Evolutionary conservation across 2,113 vertebrate species (phyloP), one percentile per base, ranked within the genome.

Genomic region (Etia nguti): DNA sequence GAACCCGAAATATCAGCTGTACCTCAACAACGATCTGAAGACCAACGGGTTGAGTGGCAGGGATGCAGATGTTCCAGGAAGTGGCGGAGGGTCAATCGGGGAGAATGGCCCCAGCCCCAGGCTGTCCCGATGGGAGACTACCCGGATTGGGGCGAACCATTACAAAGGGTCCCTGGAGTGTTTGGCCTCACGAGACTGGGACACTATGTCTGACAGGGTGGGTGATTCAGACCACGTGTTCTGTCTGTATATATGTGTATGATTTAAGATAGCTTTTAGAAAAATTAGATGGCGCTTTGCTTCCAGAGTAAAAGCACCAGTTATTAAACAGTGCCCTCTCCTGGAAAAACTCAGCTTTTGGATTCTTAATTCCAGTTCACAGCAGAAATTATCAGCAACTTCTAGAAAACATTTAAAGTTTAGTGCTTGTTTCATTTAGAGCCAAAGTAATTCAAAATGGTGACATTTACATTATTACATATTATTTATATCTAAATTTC

Each of bases 1-100:
- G 18, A 97, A 90, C 92, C 95, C 96, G 0, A 97, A 95, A 59
- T 97, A 96, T 91, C 95, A 97, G 90, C 94, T 96, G 80, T 95
- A 84, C 84, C 91, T 96, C 38, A 90, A 85, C 85, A 88, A 94
- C 3, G 88, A 91, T 1, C 18, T 88, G 13, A 92, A 43, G 84
- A 92, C 52, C 81, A 95, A 95, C 8, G 94, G 95, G 55, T 50
- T 91, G 43, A 92, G 93, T 31, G 22, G 89, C 86, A 85, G 82
- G 79, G 92, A 94, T 29, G 56, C 90, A 43, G 88, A 95, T 31
- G 89, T 93, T 18, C 89, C 79, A 1, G 91, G 90, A 65, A 81
- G 81, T n/a, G 20, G 82, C 15, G 36, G 84, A 4, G 86, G 86
- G 48, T 41, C 70, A 1, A 1, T 15, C 5, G 81, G 81, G 80